A percentile compares a stretch with the other conserved stretches of the same genome.
Evolutionary conservation across 1,140 invertebrate genomes (phyloP).

Genomic region (Drosophila bocqueti): DNA sequence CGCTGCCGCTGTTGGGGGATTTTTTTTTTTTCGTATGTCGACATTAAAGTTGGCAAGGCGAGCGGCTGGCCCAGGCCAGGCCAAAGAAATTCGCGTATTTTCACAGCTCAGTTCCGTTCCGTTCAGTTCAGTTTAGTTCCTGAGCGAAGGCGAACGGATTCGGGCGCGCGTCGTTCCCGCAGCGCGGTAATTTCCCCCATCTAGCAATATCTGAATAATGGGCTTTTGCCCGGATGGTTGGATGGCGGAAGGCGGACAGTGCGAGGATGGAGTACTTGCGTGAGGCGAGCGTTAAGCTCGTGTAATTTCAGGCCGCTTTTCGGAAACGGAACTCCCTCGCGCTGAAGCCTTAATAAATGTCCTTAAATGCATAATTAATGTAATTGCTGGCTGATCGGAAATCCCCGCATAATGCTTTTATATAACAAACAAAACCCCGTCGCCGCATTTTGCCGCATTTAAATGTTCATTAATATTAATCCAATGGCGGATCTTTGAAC

Average conservation of each 20-base stretch:
- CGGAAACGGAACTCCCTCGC: conserved; percentile 19
- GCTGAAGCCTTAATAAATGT: conserved; percentile 29
- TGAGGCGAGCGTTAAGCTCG: conserved; percentile 40
- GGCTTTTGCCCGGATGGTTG: conserved; percentile 1
- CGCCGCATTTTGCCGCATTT: conserved; percentile 6
- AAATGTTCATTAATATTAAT: conserved; percentile 42
- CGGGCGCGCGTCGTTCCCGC: conserved; percentile 71
- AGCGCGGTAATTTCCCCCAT: conserved; percentile 64
- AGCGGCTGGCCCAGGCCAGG: conserved; percentile 30
- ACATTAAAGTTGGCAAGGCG: conserved; percentile 74
- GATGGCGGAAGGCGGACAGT: conserved; percentile 1
- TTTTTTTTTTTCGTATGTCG: conserved; percentile 42
- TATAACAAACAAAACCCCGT: conserved; percentile 9
- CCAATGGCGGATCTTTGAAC: conserved; percentile 28
- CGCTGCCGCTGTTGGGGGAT: conserved; percentile 46
- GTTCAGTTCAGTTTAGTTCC: conserved; percentile 62
- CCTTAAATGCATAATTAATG: conserved; percentile 50
- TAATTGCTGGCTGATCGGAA: conserved; percentile 39
- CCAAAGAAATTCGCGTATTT: conserved; percentile 80
- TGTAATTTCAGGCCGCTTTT: conserved; percentile 24
- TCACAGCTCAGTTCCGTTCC: conserved; percentile 42
- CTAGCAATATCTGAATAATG: conserved; percentile 15
- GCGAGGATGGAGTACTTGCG: conserved; percentile 22
- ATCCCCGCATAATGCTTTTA: conserved; percentile 16
- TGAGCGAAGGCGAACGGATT: conserved; percentile 80